Evolutionary conservation across 2,113 vertebrate species (phyloP).

Genomic region (Periophthalmodon schlosseri): DNA sequence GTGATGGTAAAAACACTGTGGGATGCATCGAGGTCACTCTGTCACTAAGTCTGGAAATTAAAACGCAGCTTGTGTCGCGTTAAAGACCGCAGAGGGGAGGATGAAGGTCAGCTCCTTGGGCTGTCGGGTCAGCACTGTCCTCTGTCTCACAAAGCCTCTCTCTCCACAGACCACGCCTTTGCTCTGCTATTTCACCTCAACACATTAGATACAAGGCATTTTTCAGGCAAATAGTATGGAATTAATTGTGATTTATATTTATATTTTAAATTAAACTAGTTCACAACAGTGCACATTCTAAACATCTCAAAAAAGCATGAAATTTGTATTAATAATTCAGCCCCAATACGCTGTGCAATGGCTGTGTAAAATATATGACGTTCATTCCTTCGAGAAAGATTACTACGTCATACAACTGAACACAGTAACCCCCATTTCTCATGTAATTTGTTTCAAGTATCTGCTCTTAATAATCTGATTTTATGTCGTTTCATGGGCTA

Average conservation of each 20-base stretch:
- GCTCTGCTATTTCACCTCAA: conserved; percentile 42
- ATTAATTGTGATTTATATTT: no score
- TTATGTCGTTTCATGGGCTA: conserved; percentile 25
- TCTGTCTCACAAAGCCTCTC: conserved; percentile 9
- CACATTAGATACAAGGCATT: conserved; percentile 8
- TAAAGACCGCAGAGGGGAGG: conserved; percentile 34
- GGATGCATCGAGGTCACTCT: conserved; percentile 15
- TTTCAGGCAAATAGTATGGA: not conserved
- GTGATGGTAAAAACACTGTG: conserved; percentile 18
- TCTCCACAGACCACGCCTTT: conserved; percentile 37
- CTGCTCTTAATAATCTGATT: conserved; percentile 39
- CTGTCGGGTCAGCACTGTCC: conserved; percentile 38
- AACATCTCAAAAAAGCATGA: not conserved
- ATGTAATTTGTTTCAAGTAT: conserved; percentile 38
- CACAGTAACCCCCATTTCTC: conserved; percentile 46
- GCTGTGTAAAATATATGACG: conserved; percentile 41
- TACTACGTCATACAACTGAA: conserved; percentile 21
- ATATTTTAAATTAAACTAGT: no score
- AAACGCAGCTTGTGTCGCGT: conserved; percentile 34
- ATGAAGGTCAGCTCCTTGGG: conserved; percentile 51
- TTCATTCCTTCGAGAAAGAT: conserved; percentile 30
- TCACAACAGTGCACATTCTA: no score
- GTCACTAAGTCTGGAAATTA: conserved; percentile 26
- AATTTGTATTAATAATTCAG: not conserved
- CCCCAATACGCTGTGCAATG: conserved; percentile 18